Evolutionary conservation across 2,113 vertebrate genomes (phyloP), one percentile per base, ranked within the genome.

Genomic region (Sialia sialis): DNA sequence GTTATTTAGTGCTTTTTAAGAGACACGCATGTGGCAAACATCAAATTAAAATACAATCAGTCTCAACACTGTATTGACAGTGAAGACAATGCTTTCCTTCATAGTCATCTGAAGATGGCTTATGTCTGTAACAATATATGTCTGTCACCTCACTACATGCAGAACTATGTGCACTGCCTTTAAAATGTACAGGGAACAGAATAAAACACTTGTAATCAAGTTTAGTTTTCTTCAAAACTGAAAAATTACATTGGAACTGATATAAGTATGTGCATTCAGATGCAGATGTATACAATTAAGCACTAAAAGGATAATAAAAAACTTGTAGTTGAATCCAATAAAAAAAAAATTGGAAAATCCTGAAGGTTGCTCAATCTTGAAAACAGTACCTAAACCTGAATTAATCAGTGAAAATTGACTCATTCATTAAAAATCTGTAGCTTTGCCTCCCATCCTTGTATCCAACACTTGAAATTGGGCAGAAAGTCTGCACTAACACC

Each of bases 1-100:
- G 58, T 69, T 92, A 66, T 94, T 89, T 56, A 76, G 74, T 66
- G 66, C 46, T 95, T 95, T 95, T 95, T 87, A 79, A 83, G 87
- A 89, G 56, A 78, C 62, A 46, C 2, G 41, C 74, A 89, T 89
- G 78, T 93, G 66, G 87, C 58, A 94, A 95, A 95, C 87, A 69
- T 73, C 67, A 89, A 95, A 96, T 91, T 94, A 95, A 96, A 96
- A 80, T n/a, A 79, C 70, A 93, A 93, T 95, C 84, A 91, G 58
- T 62, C 93, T 81, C 44, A 16, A 54, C 66, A 46, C 29, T 82
- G 10, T 46, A 85, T 73, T 89, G 81, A 93, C 81, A 79, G 14
- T 76, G 49, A 82, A 91, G 46, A 78, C 80, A 92, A 68, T 52
- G 32, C 4, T 84, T 78, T 84, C 80, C 62, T 93, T 92, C 58